Evolutionary conservation across 2,113 vertebrate species (phyloP), one percentile per base, ranked within the genome.

Genomic region (Acinonyx jubatus): DNA sequence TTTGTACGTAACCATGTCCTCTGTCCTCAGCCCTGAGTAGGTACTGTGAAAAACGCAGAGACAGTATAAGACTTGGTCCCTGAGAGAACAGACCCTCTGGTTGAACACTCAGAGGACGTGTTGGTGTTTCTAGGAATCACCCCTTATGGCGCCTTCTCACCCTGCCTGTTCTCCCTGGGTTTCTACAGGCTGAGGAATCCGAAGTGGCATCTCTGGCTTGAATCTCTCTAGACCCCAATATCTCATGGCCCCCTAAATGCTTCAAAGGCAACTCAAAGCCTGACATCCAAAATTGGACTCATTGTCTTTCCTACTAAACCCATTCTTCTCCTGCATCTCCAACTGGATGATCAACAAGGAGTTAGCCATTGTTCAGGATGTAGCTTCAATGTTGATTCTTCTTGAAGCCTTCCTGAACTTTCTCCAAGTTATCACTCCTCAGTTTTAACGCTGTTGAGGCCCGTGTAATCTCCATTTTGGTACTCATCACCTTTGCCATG

Each of bases 101-200:
- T 3, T 31, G 31, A 48, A 78, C 38, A 33, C 6, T 2, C 36
- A 11, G 13, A 57, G 0, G 18, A 4, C 9, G 1, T 18, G 4
- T 23, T 31, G 16, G 52, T 81, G 31, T 38, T 81, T 94, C 31
- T 2, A 9, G 45, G 19, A 36, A 12, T n/a, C 57, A 38, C 4
- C 2, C 23, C 55, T 65, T 29, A 33, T 0, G 7, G 25, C 2
- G 5, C 55, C 69, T 11, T 31, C 25, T 50, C 31, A 13, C 2
- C 19, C n/a, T 10, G 0, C 48, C 31, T 7, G 7, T 16, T 74
- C 16, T 38, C n/a, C 10, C 3, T 45, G 12, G n/a, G 6, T 74
- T 52, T 80, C 81, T 80, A 7, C 10, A 48, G 57, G n/a, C 29
- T 27, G 12, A 78, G 11, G 45, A 41, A 25, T 84, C 65, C 73